A percentile compares a stretch with the other conserved stretches of the same genome.
Evolutionary conservation across 1,140 invertebrate genomes (phyloP).

Genomic region (Eubasilissa regina): DNA sequence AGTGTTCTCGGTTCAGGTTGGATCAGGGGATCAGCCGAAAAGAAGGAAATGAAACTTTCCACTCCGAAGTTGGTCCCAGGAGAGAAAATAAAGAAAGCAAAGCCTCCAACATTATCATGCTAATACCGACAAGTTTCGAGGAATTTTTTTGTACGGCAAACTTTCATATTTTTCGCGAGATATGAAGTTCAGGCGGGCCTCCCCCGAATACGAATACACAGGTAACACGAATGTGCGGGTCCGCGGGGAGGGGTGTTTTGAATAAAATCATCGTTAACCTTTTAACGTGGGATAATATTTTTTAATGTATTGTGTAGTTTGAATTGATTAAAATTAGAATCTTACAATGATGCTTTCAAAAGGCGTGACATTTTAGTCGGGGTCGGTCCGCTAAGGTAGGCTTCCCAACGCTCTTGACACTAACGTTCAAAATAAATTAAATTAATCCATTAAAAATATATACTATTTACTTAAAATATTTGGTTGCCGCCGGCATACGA

Average conservation of each 20-base stretch:
- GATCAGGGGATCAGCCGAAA: background rate
- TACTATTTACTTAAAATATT: too few species aligned
- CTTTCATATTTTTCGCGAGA: slow-evolving; percentile 28
- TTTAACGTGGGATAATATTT: background rate
- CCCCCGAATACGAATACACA: background rate
- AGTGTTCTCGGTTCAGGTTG: too few species aligned
- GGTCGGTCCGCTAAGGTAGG: too few species aligned
- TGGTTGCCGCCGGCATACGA: too few species aligned
- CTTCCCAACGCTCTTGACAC: too few species aligned
- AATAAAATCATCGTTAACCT: background rate
- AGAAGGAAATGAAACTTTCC: slow-evolving; percentile 33
- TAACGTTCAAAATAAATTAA: too few species aligned
- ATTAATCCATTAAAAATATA: too few species aligned
- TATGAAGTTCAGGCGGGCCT: slow-evolving; percentile 1
- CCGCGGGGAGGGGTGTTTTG: background rate
- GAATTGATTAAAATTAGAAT: background rate
- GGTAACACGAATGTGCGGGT: too few species aligned
- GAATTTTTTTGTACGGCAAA: slow-evolving; percentile 8
- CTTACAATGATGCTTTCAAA: too few species aligned
- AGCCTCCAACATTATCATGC: slow-evolving; percentile 18
- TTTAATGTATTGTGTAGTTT: background rate
- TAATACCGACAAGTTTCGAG: slow-evolving; percentile 7
- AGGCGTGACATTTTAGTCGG: too few species aligned
- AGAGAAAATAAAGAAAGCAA: slow-evolving; percentile 28
- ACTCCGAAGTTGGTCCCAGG: slow-evolving; percentile 35